Evolutionary conservation across 2,888 invertebrate genomes (phyloP).

Genomic region (Hipparchia sbordonii): DNA sequence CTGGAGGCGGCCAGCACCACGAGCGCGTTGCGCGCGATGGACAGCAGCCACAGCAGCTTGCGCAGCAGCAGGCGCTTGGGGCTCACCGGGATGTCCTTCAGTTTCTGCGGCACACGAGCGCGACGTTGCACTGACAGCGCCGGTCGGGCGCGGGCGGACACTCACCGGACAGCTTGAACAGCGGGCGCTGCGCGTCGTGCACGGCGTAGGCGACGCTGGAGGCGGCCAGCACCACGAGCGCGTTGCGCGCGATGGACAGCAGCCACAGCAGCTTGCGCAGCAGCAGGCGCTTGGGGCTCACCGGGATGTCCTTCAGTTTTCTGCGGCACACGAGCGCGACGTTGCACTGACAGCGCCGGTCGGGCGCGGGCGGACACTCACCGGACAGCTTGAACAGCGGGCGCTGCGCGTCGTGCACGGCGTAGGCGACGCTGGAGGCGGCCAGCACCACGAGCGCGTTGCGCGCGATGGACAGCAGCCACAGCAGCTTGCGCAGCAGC

Average conservation of each 20-base stretch:
- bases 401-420: conserved; percentile 71
- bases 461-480: conserved; percentile 89
- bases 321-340: conserved; percentile 63
- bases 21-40: conserved; percentile 90
- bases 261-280: conserved; percentile 86
- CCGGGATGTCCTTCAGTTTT: conserved; percentile 83
- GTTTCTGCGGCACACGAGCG: conserved; percentile 74
- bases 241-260: conserved; percentile 90
- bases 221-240: conserved; percentile 87
- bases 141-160: no score
- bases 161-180: conserved; percentile 84
- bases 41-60: conserved; percentile 87
- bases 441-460: conserved; percentile 90
- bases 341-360: no score
- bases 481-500: conserved; percentile 81
- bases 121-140: no score
- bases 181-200: conserved; percentile 75
- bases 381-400: conserved; percentile 86
- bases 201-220: conserved; percentile 83
- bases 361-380: conserved; percentile 29
- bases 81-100: conserved; percentile 81
- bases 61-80: conserved; percentile 68
- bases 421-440: conserved; percentile 84
- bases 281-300: conserved; percentile 58
- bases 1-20: conserved; percentile 86